A percentile compares a stretch with the other conserved stretches of the same genome.
Conservation (phyloP, 1,140 invertebrate species). For the Lasaia peninsularis region DNA sequence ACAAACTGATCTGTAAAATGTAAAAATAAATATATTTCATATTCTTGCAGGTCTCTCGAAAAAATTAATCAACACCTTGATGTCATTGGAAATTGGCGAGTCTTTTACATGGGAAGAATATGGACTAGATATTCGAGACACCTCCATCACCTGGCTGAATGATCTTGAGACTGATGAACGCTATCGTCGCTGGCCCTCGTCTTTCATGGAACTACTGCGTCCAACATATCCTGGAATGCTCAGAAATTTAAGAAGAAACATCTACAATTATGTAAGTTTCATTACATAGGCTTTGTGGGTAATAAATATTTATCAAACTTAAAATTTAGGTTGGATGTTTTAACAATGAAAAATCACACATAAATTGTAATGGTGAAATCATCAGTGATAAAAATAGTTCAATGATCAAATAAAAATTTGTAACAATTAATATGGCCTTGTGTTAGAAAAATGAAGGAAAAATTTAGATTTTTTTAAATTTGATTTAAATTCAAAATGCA, state of each 20-base stretch:
- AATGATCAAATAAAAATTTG: too few species aligned
- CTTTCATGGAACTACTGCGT: constrained; percentile 92
- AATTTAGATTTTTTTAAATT: too few species aligned
- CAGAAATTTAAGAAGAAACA: constrained; percentile 94
- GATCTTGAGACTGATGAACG: constrained; percentile 95
- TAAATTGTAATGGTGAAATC: too few species aligned
- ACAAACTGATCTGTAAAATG: background rate
- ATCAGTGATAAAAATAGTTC: too few species aligned
- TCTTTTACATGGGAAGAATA: constrained; percentile 83
- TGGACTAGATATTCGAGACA: constrained; percentile 95
- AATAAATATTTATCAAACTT: background rate
- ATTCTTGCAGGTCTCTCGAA: constrained; percentile 60
- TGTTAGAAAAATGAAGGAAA: too few species aligned
- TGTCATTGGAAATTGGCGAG: constrained; percentile 87
- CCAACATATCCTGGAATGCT: constrained; percentile 99
- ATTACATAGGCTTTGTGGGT: background rate
- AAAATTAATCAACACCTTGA: constrained; percentile 76
- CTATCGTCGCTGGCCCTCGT: constrained; percentile 92
- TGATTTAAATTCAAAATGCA: too few species aligned
- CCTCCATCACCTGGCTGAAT: constrained; percentile 95
- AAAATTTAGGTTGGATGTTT: too few species aligned
- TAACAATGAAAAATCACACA: too few species aligned
- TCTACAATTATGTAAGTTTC: constrained; percentile 80
- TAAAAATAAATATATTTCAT: constrained; percentile 4
- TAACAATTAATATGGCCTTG: too few species aligned